These are phyloP conservation scores for Brenthis hecate DNA, from an alignment of 2,888 invertebrate genomes.

Conservation along the genomic window DNA sequence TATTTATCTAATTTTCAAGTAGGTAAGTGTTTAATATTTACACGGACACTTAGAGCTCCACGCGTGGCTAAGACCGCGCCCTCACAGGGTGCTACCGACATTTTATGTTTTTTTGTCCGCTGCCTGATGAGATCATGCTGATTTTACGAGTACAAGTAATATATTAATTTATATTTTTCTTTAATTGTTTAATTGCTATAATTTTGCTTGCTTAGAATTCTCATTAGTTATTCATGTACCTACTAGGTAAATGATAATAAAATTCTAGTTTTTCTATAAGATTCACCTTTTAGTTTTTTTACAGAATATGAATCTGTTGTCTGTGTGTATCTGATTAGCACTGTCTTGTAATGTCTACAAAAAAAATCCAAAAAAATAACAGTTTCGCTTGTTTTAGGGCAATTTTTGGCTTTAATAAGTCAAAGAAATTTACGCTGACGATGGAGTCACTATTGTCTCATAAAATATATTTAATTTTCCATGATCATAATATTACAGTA, in stretches of 20 bases:
- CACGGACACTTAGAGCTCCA: constrained; percentile 41
- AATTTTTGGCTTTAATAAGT: no score
- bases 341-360: no score
- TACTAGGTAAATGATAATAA: background rate
- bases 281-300: no score
- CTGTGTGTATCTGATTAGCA: no score
- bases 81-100: constrained; percentile 40
- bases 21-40: background rate
- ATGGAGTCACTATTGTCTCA: no score
- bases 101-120: constrained; percentile 36
- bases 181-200: background rate
- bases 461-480: no score
- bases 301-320: no score
- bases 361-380: no score
- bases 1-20: background rate
- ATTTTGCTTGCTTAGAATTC: background rate
- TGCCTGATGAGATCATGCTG: constrained; percentile 39
- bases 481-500: no score
- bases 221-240: background rate
- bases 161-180: constrained; percentile 3
- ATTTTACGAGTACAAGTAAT: constrained; percentile 14
- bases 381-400: no score
- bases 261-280: no score
- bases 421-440: no score
- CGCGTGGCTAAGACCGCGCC: constrained; percentile 55